A percentile compares a stretch with the other conserved stretches of the same genome.
phyloP scores from a whole-genome alignment of 2,113 vertebrate species.

The Ailurus styani region DNA sequence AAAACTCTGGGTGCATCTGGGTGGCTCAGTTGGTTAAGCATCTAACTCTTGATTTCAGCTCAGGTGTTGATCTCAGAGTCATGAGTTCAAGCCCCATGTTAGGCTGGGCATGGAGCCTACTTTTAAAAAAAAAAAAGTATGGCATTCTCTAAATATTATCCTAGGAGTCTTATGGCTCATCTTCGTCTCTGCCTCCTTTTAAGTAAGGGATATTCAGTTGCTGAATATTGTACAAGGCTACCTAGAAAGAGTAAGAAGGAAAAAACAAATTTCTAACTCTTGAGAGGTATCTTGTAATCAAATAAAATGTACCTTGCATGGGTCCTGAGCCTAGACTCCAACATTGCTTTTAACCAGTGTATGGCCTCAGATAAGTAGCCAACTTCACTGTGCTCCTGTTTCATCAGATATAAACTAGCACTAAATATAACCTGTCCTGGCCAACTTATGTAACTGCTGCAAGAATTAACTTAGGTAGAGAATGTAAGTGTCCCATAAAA shows the following conservation, averaged over 20 bases:
- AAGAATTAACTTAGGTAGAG: slow-evolving; percentile 30
- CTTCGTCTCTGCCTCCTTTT: neutral
- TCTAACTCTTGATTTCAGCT: neutral
- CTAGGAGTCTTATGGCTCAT: neutral
- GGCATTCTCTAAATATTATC: neutral
- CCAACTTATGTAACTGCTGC: neutral
- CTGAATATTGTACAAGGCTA: neutral
- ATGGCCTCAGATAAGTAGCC: neutral
- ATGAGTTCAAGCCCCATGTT: neutral
- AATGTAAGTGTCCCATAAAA: slow-evolving; percentile 19
- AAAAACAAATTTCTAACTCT: neutral
- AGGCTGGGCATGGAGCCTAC: neutral
- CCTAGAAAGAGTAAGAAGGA: neutral
- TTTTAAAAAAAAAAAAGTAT: neutral
- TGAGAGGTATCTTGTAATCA: neutral
- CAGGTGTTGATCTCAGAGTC: neutral
- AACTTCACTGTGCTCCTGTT: neutral
- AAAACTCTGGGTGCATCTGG: neutral
- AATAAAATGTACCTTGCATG: neutral
- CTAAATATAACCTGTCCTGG: neutral
- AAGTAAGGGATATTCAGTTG: neutral
- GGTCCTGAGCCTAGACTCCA: neutral
- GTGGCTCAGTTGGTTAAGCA: neutral
- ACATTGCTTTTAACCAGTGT: neutral
- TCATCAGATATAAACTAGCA: neutral